Evolutionary conservation across 2,888 invertebrate species (phyloP), one percentile per base, ranked within the genome.

Genomic region (Choreutis nemorana): DNA sequence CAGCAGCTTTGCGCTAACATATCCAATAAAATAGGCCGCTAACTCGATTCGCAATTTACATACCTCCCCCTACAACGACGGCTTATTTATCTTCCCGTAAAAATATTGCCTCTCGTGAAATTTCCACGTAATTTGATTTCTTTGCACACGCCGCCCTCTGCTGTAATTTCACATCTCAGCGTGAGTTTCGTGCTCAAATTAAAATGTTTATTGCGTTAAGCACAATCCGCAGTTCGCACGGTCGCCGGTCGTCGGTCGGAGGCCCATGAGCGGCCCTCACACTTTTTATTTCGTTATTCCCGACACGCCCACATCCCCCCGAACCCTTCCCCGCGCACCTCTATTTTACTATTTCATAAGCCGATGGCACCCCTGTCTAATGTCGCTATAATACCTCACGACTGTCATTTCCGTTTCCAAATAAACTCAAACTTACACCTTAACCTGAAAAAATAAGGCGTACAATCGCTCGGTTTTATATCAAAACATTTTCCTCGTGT

Each of bases 181-280:
- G 55, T 75, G 77, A 71, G 68, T 63, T 75, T 77, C 64, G 71
- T 63, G 72, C 66, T 57, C 67, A 73, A 77, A 77, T 78, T 78
- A 78, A 77, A 78, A 75, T 72, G 77, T 77, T 77, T 78, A 78
- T 77, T 77, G 63, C 73, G 57, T 78, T 73, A 73, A 61, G 65
- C 63, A 54, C 51, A 63, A 64, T 77, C 75, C 73, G 55, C 51
- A 63, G 65, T 77, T 75, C 73, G 77, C 77, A 75, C 72, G 73
- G 55, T 64, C 55, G 61, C 55, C 50, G 52, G 55, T 50, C 50
- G 53, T 54, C 51, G 48, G 53, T n/a, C 72, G 73, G 55, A 63
- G 55, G 61, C 55, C 50, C 53, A 55, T 50, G 50, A 54, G 55
- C 51, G 48, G 53, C 58, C 51, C 51, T 46, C 60, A 63, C 64